A percentile compares a stretch with the other conserved stretches of the same genome.
These are phyloP conservation scores for Odontomyia ornata DNA, from an alignment of 2,888 invertebrate genomes.

Conservation along the genomic window DNA sequence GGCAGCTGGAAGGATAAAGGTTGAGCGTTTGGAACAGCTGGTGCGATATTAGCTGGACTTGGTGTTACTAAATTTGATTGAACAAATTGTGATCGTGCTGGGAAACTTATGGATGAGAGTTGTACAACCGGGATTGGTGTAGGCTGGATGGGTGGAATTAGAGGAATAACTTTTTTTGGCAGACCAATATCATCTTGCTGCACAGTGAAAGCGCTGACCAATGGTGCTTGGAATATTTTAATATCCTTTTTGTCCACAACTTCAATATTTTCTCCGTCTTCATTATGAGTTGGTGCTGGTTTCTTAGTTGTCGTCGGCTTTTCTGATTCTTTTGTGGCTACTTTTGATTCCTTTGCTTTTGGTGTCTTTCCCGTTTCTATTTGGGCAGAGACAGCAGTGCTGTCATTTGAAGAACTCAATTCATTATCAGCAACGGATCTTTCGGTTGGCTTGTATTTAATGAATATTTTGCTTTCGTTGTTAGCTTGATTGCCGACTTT, in stretches of 20 bases:
- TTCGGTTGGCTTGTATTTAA: conserved; percentile 30
- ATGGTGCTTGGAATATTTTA: conserved; percentile 82
- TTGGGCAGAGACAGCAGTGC: conserved; percentile 60
- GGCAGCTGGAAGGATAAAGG: conserved; percentile 24
- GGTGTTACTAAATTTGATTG: conserved; percentile 31
- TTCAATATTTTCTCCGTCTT: conserved; percentile 74
- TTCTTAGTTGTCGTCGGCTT: conserved; percentile 70
- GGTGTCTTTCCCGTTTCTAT: conserved; percentile 57
- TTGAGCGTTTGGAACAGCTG: conserved; percentile 25
- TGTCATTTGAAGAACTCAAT: conserved; percentile 58
- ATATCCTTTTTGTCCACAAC: conserved; percentile 75
- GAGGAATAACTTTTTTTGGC: conserved; percentile 82
- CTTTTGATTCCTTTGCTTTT: conserved; percentile 54
- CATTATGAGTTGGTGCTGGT: conserved; percentile 74
- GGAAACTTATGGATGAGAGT: conserved; percentile 25
- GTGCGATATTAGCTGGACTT: not conserved
- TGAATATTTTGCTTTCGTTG: conserved; percentile 35
- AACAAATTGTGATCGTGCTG: conserved; percentile 22
- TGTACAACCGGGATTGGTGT: conserved; percentile 50
- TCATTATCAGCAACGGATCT: conserved; percentile 33
- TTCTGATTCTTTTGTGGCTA: conserved; percentile 59
- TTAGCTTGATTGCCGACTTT: conserved; percentile 38
- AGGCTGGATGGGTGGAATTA: conserved; percentile 66
- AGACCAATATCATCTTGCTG: conserved; percentile 81
- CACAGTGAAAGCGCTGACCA: conserved; percentile 86